Base-by-base conservation (phyloP, 2,888 invertebrate species). In the Cryptocheilus praepositus region DNA sequence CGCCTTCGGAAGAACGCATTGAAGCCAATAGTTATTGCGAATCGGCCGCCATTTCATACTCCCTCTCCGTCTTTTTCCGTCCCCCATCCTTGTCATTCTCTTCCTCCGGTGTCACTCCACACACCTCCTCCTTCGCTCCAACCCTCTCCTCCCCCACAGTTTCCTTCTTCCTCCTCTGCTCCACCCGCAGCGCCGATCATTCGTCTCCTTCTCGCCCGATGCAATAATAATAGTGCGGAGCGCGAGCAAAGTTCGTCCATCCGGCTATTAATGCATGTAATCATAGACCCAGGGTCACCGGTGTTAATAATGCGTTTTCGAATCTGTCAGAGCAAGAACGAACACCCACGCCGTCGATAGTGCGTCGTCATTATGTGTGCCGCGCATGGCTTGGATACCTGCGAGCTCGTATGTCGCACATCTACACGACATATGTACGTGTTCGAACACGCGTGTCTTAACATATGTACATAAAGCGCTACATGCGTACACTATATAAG, bases 291-390 rank as follows among this genome's bases (percentile, higher is more conserved):
- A 79, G 83, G 83, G 84, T 85, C 85, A 83, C 80, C 84, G 85
- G 85, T 84, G 86, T 87, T 88, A 88, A 88, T 88, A 87, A 88
- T 85, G 86, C 85, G 83, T 86, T 85, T 85, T 84, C 83, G 85
- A 86, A 82, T 84, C 81, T 83, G 79, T 79, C 80, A 77, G 83
- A 71, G 64, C 73, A 70, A 67, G 75, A 78, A 79, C 81, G 79
- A 74, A 83, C 84, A 84, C 84, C 84, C 84, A 84, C 84, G 83
- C 83, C 56, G 74, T 63, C 74, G 78, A 78, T 79, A 74, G 69
- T 63, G 77, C 77, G 71, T 65, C 76, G 79, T 78, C 74, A 79
- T 78, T 74, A 70, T 45, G 22, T 52, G 49, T 18, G 49, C 36
- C 36, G 36, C 36, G 36, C 36, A 36, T 36, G 36, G 36, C 36